A percentile compares a stretch with the other conserved stretches of the same genome.
These are phyloP conservation scores for Rhinichthys osculus DNA, from an alignment of 2,797 vertebrate species.

Conservation along the genomic window DNA sequence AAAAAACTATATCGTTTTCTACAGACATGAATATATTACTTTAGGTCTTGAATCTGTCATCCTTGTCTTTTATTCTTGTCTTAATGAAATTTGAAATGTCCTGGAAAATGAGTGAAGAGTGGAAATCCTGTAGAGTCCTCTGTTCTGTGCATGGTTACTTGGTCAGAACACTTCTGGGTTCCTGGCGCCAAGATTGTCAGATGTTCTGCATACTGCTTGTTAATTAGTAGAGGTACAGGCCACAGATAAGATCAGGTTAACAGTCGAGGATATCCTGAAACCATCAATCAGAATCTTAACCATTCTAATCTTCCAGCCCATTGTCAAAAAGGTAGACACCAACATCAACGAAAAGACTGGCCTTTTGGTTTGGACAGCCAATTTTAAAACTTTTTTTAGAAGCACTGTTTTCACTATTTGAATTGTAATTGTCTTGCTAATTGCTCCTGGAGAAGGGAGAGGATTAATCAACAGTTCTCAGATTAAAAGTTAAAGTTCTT, in stretches of 20 bases:
- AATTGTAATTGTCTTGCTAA: background rate
- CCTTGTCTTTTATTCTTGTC: background rate
- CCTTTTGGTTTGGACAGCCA: slow-evolving; percentile 2
- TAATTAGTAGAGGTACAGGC: background rate
- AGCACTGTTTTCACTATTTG: background rate
- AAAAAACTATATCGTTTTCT: background rate
- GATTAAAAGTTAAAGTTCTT: background rate
- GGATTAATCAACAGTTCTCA: background rate
- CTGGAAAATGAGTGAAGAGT: background rate
- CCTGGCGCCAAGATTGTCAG: background rate
- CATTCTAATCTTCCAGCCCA: background rate
- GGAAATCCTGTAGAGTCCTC: background rate
- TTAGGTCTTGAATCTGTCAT: background rate
- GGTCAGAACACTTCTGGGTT: slow-evolving; percentile 15
- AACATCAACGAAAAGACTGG: background rate
- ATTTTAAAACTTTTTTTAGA: background rate
- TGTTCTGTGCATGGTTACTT: background rate
- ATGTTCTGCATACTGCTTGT: slow-evolving; percentile 17
- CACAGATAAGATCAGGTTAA: slow-evolving; percentile 1
- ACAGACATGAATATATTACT: background rate
- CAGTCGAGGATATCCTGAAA: background rate
- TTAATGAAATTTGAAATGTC: background rate
- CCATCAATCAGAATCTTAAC: slow-evolving; percentile 4
- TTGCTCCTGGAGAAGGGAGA: background rate
- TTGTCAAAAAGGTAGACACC: background rate